These are phyloP conservation scores for Mactromeris polynyma DNA, from an alignment of 2,888 invertebrate genomes.

Conservation along the genomic window DNA sequence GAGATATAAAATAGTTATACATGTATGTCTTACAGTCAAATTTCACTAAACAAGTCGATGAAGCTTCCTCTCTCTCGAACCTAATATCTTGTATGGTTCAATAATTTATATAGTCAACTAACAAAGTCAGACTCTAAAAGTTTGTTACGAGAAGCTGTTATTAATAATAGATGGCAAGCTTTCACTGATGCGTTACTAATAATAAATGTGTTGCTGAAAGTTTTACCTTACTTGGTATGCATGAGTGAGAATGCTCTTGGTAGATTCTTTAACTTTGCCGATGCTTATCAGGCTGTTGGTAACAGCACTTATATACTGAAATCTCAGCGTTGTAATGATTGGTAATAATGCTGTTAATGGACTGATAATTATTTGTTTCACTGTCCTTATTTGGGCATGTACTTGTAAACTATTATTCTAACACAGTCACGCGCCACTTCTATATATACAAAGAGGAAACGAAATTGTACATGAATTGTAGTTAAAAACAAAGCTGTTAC, in stretches of 20 bases:
- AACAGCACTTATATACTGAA: too few relatives aligned
- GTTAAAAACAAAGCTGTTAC: too few relatives aligned
- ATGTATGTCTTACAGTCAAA: neutral
- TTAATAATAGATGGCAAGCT: conserved; percentile 16
- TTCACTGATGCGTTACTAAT: conserved; percentile 3
- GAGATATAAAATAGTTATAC: neutral
- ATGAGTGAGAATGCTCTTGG: neutral
- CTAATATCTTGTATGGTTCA: conserved; percentile 1
- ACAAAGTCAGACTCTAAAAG: neutral
- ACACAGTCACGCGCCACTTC: too few relatives aligned
- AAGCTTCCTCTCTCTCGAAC: neutral
- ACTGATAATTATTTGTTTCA: neutral
- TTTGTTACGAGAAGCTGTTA: neutral
- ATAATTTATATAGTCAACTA: conserved; percentile 17
- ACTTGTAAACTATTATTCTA: too few relatives aligned
- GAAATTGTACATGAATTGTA: too few relatives aligned
- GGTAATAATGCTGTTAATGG: neutral
- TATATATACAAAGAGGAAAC: too few relatives aligned
- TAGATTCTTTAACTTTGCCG: too few relatives aligned
- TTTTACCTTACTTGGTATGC: neutral
- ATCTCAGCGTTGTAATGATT: too few relatives aligned
- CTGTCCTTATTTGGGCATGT: neutral
- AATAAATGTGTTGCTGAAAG: neutral
- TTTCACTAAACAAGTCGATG: neutral
- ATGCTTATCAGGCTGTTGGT: too few relatives aligned